Evolutionary conservation across 2,888 invertebrate genomes (phyloP).

Genomic region (Phymatocera aterrima): DNA sequence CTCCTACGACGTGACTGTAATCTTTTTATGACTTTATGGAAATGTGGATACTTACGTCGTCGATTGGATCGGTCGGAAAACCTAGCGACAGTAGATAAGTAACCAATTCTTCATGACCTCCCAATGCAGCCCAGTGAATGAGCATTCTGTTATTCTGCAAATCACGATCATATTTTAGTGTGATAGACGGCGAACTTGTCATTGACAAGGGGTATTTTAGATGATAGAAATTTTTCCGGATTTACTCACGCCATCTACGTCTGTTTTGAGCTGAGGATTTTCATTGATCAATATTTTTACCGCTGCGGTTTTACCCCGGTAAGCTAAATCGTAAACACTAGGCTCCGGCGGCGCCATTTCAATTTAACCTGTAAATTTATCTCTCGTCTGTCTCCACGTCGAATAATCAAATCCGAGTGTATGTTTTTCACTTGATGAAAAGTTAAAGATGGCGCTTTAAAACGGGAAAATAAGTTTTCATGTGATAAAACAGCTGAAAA

Average conservation of each 20-base stretch:
- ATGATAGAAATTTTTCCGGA: neutral
- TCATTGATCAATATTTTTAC: slow-evolving; percentile 80
- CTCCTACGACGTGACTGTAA: neutral
- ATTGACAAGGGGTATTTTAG: neutral
- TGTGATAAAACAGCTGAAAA: too few relatives aligned
- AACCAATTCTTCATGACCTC: slow-evolving; percentile 86
- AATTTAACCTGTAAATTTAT: slow-evolving; percentile 6
- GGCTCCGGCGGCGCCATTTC: slow-evolving; percentile 57
- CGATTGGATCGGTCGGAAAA: slow-evolving; percentile 82
- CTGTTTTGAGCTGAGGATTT: slow-evolving; percentile 75
- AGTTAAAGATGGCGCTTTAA: neutral
- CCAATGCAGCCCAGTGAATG: slow-evolving; percentile 88
- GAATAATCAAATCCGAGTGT: neutral
- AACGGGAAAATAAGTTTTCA: too few relatives aligned
- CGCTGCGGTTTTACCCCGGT: slow-evolving; percentile 83
- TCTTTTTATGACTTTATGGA: too few relatives aligned
- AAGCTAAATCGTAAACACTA: slow-evolving; percentile 81
- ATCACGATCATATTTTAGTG: too few relatives aligned
- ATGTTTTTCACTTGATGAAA: too few relatives aligned
- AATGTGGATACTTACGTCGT: slow-evolving; percentile 80
- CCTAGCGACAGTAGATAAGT: slow-evolving; percentile 81
- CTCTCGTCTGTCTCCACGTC: neutral
- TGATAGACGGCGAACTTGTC: slow-evolving; percentile 47
- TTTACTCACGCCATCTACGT: slow-evolving; percentile 76
- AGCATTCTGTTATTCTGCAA: slow-evolving; percentile 83